Base-by-base conservation (phyloP, 53 echinoderm and acorn worm species). In the Mesocentrotus franciscanus region DNA sequence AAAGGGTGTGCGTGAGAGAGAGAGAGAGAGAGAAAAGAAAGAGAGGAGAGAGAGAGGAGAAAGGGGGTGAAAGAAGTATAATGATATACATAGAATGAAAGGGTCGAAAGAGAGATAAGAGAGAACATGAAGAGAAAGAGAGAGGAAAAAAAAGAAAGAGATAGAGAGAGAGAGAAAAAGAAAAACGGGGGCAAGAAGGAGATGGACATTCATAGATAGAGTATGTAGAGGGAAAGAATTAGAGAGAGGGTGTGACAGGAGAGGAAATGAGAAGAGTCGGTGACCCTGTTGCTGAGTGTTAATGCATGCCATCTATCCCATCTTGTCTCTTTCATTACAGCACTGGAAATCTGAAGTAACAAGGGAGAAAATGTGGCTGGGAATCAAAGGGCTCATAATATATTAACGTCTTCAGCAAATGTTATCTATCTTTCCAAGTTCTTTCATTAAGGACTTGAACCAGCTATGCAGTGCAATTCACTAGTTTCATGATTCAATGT, bases 181-280 rank as follows among this genome's bases (percentile, higher is more conserved):
- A 64, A 2, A 64, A 64, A 64, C 39, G 49, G 49, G 49, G 49
- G 49, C n/a, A n/a, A n/a, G n/a, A n/a, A 7, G 49, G 49, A 49
- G 17, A 66, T 17, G 24, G 68, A 68, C 6, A 24, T 68, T 24
- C 24, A 68, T 27, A 76, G 76, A 76, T 33, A 29, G 64, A 64
- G 64, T 16, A 64, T 64, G 64, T 18, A 5, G 33, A 76, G 76
- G 76, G 15, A 12, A 33, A 84, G 55, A 9, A 78, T 78, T 78
- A 42, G 22, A 9, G 87, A 87, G 27, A n/a, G 87, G 56, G 87
- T 87, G 58, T 87, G 87, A 87, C 57, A 87, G 87, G 16, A 27
- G 87, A 87, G 87, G 87, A 87, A 87, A 87, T 87, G 87, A 87
- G 58, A 87, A 58, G 87, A 87, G 87, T 87, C 87, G 87, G 56